These are phyloP conservation scores for Argyrosomus japonicus DNA, from an alignment of 2,113 vertebrate genomes.

Conservation along the genomic window DNA sequence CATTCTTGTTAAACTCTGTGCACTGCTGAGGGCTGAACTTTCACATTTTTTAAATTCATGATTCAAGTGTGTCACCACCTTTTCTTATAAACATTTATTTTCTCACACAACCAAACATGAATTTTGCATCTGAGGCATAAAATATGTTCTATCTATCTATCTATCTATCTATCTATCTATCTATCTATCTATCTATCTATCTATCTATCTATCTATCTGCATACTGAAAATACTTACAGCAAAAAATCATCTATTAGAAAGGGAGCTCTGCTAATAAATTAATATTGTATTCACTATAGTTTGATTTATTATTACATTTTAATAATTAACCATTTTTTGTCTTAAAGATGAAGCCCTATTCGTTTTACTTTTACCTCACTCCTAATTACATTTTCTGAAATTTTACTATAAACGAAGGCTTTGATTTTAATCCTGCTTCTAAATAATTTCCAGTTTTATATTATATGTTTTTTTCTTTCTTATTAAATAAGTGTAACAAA, in stretches of 20 bases:
- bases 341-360: neutral
- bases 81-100: neutral
- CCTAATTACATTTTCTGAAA: neutral
- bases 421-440: constrained; percentile 6
- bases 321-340: neutral
- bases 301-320: neutral
- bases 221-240: neutral
- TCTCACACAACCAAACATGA: too few species aligned
- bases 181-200: too few species aligned
- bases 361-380: neutral
- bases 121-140: too few species aligned
- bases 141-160: too few species aligned
- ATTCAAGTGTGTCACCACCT: neutral
- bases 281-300: neutral
- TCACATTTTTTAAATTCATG: constrained; percentile 36
- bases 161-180: too few species aligned
- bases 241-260: neutral
- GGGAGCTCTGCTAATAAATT: neutral
- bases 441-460: neutral
- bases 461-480: neutral
- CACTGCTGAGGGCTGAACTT: neutral
- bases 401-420: neutral
- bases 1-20: neutral
- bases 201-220: neutral
- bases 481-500: constrained; percentile 20